phyloP scores from a whole-genome alignment of 2,113 vertebrate species.

The Pseudopipra pipra region DNA sequence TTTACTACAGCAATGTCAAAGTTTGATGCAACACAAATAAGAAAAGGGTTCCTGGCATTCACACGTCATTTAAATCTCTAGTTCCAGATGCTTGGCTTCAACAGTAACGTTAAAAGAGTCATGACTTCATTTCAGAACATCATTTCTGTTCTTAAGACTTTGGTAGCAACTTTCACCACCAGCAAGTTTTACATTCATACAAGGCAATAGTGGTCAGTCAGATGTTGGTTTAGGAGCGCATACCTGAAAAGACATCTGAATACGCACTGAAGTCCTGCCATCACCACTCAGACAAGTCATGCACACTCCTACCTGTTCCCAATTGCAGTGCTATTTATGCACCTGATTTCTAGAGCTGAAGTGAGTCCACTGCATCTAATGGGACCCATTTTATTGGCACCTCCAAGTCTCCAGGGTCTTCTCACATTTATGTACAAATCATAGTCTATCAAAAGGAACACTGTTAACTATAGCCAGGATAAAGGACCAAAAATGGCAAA shows the following conservation, averaged over 20 bases:
- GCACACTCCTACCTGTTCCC: not conserved
- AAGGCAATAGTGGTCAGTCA: not conserved
- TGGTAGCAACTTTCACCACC: not conserved
- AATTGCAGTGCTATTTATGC: not conserved
- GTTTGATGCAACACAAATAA: not conserved
- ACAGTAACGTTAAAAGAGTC: not conserved
- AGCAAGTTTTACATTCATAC: not conserved
- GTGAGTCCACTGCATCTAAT: not conserved
- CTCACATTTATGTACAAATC: not conserved
- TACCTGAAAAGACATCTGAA: not conserved
- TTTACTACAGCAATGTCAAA: not conserved
- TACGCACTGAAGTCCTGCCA: not conserved
- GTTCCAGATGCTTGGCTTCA: conserved; percentile 26
- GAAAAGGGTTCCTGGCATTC: not conserved
- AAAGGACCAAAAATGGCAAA: not conserved
- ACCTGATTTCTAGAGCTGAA: not conserved
- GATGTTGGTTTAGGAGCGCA: not conserved
- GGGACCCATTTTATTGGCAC: not conserved
- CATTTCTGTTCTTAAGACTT: not conserved
- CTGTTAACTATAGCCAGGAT: not conserved
- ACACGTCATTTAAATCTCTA: not conserved
- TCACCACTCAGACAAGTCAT: not conserved
- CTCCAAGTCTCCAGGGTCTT: not conserved
- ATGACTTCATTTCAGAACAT: conserved; percentile 31
- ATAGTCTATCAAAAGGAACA: not conserved